phyloP scores from a whole-genome alignment of 2,888 invertebrate genomes.

The Serrognathus titanus region DNA sequence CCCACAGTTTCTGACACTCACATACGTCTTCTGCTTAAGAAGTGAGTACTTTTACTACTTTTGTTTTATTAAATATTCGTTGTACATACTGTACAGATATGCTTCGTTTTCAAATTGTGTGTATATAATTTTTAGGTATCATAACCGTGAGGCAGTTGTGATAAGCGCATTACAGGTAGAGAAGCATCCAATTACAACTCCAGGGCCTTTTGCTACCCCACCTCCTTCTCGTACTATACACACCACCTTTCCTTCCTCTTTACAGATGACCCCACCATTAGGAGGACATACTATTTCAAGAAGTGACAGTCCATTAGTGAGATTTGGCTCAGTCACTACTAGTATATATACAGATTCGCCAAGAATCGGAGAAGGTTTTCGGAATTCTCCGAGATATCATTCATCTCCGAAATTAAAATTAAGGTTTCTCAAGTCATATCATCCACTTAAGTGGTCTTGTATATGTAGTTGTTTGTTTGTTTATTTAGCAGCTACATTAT shows the following conservation, averaged over 20 bases:
- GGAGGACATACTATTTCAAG: constrained; percentile 42
- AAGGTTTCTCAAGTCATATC: constrained; percentile 58
- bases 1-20: constrained; percentile 88
- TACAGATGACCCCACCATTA: constrained; percentile 68
- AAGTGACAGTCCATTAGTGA: constrained; percentile 57
- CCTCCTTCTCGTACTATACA: constrained; percentile 61
- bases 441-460: constrained; percentile 10
- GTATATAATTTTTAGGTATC: constrained; percentile 65
- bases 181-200: constrained; percentile 84
- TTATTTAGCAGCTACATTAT: not conserved
- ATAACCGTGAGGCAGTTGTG: constrained; percentile 88
- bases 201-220: constrained; percentile 76
- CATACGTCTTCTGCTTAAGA: constrained; percentile 79
- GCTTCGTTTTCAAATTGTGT: not conserved
- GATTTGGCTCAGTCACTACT: constrained; percentile 60
- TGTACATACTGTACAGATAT: not conserved
- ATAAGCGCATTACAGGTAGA: constrained; percentile 92
- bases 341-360: constrained; percentile 58
- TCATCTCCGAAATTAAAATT: constrained; percentile 91
- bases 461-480: constrained; percentile 9
- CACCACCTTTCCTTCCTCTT: constrained; percentile 43
- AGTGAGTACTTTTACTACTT: constrained; percentile 60
- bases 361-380: constrained; percentile 54
- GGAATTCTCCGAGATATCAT: constrained; percentile 57
- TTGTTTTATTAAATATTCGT: not conserved